Percentiles rank a stretch among this genome's conserved stretches.
Conservation (phyloP, 2,888 invertebrate genomes). For the Drosophila subsilvestris region DNA sequence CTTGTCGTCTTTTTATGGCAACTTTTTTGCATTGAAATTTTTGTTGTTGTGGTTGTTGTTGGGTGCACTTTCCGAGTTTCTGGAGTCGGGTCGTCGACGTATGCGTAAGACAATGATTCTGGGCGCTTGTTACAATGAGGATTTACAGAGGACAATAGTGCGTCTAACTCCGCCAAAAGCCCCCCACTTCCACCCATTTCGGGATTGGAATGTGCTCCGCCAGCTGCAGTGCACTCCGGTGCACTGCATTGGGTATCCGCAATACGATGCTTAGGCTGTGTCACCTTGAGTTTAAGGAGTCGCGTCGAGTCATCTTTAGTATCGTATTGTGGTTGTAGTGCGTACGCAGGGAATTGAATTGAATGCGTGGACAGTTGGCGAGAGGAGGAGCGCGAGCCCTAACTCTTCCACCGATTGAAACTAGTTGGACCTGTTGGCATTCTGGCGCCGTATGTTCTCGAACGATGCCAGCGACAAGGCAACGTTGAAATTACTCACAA, state of each 20-base stretch:
- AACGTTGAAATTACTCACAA: background rate
- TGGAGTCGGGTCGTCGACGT: conserved; percentile 58
- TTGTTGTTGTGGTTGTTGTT: conserved; percentile 36
- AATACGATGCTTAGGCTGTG: conserved; percentile 13
- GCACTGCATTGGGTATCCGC: conserved; percentile 4
- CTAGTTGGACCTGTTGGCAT: background rate
- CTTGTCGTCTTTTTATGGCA: conserved; percentile 69
- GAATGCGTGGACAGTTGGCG: conserved; percentile 2
- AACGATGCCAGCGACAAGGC: background rate
- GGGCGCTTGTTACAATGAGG: conserved; percentile 84
- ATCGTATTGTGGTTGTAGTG: conserved; percentile 15
- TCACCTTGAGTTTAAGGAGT: conserved; percentile 79
- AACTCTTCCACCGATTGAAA: background rate
- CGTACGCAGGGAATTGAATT: conserved; percentile 13
- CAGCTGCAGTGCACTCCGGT: conserved; percentile 8
- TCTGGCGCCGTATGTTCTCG: background rate
- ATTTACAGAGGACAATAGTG: conserved; percentile 84
- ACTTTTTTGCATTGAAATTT: conserved; percentile 68
- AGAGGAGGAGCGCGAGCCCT: conserved; percentile 1
- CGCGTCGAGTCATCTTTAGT: conserved; percentile 12
- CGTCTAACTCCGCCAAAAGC: conserved; percentile 76
- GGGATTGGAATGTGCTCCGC: conserved; percentile 16
- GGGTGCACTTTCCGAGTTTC: conserved; percentile 57
- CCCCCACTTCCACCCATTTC: conserved; percentile 49
- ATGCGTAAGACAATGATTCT: conserved; percentile 81